phyloP scores from a whole-genome alignment of 2,888 invertebrate species.

The Eudemis profundana region DNA sequence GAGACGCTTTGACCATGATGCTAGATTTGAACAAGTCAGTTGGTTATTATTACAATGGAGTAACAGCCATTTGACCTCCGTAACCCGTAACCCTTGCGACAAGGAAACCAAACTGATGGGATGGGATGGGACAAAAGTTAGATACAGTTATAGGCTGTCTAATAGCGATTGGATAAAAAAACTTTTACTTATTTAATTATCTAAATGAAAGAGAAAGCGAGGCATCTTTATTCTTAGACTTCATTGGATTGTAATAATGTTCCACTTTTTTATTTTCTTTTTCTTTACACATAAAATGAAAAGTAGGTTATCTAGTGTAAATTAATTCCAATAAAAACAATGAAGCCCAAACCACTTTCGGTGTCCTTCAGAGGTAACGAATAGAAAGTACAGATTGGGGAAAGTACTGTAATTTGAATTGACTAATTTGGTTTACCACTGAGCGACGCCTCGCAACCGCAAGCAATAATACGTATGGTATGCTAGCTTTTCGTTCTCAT shows the following conservation, averaged over 20 bases:
- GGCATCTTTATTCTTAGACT: constrained; percentile 29
- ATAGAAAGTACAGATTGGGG: constrained; percentile 24
- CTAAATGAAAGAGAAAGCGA: constrained; percentile 37
- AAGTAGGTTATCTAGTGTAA: constrained; percentile 5
- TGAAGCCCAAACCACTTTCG: not conserved
- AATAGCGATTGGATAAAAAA: constrained; percentile 3
- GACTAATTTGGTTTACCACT: constrained; percentile 32
- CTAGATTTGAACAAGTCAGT: too few species aligned
- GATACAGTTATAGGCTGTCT: not conserved
- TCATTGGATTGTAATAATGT: constrained; percentile 27
- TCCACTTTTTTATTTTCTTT: constrained; percentile 10
- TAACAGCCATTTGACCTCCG: too few species aligned
- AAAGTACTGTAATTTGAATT: constrained; percentile 29
- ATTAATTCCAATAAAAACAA: constrained; percentile 23
- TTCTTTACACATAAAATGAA: not conserved
- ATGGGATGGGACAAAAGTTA: constrained; percentile 1
- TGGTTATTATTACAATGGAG: too few species aligned
- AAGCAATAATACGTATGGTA: constrained; percentile 13
- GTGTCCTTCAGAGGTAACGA: constrained; percentile 8
- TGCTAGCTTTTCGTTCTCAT: not conserved
- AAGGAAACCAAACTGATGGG: too few species aligned
- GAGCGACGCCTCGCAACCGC: constrained; percentile 17
- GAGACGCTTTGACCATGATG: too few species aligned
- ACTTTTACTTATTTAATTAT: constrained; percentile 39
- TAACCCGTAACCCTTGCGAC: too few species aligned